phyloP scores from a whole-genome alignment of 2,797 vertebrate genomes.

The Sciurus vulgaris region DNA sequence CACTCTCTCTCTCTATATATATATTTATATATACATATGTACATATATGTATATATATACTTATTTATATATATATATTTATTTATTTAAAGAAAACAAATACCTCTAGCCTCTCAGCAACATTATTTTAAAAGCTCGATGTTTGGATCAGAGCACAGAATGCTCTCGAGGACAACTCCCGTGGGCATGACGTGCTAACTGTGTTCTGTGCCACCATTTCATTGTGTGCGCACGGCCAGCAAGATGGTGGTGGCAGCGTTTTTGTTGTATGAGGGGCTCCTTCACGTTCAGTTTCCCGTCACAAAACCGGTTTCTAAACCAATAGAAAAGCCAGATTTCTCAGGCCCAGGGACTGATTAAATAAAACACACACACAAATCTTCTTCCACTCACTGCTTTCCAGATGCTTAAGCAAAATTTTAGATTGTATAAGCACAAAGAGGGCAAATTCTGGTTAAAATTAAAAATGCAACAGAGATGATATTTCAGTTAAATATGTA shows the following conservation, averaged over 20 bases:
- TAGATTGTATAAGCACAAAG: slow-evolving; percentile 68
- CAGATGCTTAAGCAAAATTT: slow-evolving; percentile 68
- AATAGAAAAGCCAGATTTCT: slow-evolving; percentile 58
- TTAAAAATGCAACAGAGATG: slow-evolving; percentile 74
- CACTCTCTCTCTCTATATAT: too few species aligned
- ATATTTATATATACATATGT: background rate
- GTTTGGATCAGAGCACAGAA: slow-evolving; percentile 62
- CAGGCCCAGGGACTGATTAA: background rate
- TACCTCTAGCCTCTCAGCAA: slow-evolving; percentile 80
- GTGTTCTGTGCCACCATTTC: slow-evolving; percentile 87
- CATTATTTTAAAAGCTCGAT: slow-evolving; percentile 72
- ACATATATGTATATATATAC: too few species aligned
- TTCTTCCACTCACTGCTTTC: slow-evolving; percentile 61
- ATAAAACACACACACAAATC: slow-evolving; percentile 30
- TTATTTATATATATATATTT: too few species aligned
- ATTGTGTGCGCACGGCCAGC: slow-evolving; percentile 69
- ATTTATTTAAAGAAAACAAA: slow-evolving; percentile 72
- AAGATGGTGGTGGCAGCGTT: slow-evolving; percentile 88
- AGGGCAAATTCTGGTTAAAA: slow-evolving; percentile 65
- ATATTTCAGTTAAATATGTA: slow-evolving; percentile 28
- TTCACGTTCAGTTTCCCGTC: accelerated
- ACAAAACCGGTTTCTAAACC: slow-evolving; percentile 33
- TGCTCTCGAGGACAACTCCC: slow-evolving; percentile 64
- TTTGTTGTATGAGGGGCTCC: slow-evolving; percentile 73
- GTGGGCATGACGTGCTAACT: slow-evolving; percentile 63